Evolutionary conservation across 2,797 vertebrate genomes (phyloP).

Genomic region (Setipinna tenuifilis): DNA sequence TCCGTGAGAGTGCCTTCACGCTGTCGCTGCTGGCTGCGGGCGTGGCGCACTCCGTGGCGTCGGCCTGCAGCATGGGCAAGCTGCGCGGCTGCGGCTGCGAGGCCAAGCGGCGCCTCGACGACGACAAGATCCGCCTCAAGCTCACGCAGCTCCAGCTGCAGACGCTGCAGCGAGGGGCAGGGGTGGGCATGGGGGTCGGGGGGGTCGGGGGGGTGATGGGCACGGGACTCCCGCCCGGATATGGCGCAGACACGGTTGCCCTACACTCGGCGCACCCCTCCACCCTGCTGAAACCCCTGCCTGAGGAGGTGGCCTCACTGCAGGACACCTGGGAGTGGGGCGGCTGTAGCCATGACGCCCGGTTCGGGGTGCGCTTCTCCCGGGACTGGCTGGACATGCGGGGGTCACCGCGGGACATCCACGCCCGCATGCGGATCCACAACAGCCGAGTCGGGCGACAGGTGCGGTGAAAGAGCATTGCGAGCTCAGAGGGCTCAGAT

Average conservation of each 20-base stretch:
- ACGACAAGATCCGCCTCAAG: conserved; percentile 87
- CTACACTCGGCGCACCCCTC: conserved; percentile 69
- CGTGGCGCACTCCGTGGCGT: conserved; percentile 90
- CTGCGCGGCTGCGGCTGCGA: conserved; percentile 88
- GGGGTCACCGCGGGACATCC: conserved; percentile 88
- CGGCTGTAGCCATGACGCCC: conserved; percentile 88
- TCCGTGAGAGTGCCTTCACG: conserved; percentile 90
- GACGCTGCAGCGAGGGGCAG: conserved; percentile 80
- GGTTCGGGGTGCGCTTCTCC: conserved; percentile 90
- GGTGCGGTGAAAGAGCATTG: conserved; percentile 68
- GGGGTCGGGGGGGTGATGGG: conserved; percentile 28
- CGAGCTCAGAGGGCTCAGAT: not conserved
- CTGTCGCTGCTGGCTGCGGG: conserved; percentile 90
- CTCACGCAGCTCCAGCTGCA: conserved; percentile 89
- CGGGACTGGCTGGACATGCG: conserved; percentile 90
- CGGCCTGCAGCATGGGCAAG: conserved; percentile 92
- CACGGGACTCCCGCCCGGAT: conserved; percentile 64
- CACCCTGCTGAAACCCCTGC: conserved; percentile 71
- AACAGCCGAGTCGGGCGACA: conserved; percentile 91
- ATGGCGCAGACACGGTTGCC: conserved; percentile 70
- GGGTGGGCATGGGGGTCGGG: conserved; percentile 63
- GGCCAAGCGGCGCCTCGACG: conserved; percentile 82
- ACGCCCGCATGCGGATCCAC: conserved; percentile 90
- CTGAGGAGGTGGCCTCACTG: conserved; percentile 74
- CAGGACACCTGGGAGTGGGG: conserved; percentile 96